Evolutionary conservation across 2,888 invertebrate genomes (phyloP), one percentile per base, ranked within the genome.

Genomic region (Nomada ruficornis): DNA sequence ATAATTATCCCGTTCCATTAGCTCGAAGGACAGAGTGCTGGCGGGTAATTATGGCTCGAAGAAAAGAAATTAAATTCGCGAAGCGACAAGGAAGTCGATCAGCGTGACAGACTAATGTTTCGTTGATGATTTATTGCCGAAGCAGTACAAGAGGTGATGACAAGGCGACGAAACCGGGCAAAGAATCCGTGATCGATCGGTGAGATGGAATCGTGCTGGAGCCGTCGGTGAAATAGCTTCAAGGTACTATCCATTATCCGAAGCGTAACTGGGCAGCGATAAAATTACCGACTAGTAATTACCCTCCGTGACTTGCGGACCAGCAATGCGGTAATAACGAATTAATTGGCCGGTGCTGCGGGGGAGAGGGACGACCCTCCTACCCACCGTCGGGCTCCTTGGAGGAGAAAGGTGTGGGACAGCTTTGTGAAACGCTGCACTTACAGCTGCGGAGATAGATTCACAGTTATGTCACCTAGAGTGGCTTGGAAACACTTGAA

Each of bases 271-370:
- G 87, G 87, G 83, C 87, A 86, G 88, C 86, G 80, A 76, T 81
- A 83, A 88, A 89, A 88, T 89, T 89, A 89, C 88, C 85, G 73
- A 75, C 75, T 69, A 73, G 85, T 83, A 89, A 89, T 90, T 87
- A 87, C 83, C 80, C 82, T 76, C 73, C 69, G 82, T 89, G 86
- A 89, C 85, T 89, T 88, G 89, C 86, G 86, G 75, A 52, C 79
- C 75, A 77, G 80, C 84, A 83, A 85, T 86, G 84, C 88, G 85
- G 87, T 91, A 90, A 90, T 89, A 86, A 87, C 86, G 88, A 89
- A 91, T 91, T 90, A 91, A 90, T 91, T 90, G 90, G 85, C 76
- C 54, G 60, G 47, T 57, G 65, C 29, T 13, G 44, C 54, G 68
- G 67, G 63, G 71, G 54, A 60, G 67, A n/a, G 65, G 55, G 44